phyloP scores from a whole-genome alignment of 2,888 invertebrate genomes.

The Orthosia cruda region DNA sequence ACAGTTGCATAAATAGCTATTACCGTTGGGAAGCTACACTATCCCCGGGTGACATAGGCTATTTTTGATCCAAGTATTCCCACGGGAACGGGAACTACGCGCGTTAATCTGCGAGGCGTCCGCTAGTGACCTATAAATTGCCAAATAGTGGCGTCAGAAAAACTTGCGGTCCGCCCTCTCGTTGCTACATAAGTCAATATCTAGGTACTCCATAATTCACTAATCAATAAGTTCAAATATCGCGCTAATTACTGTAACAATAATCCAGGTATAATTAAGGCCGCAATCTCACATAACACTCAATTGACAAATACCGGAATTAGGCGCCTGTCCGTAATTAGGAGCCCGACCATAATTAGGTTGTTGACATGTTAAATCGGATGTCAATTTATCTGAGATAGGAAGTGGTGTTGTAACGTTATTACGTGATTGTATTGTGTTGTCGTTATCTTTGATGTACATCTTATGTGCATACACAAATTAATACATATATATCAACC shows the following conservation, averaged over 20 bases:
- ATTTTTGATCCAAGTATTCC: too few species aligned
- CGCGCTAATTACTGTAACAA: conserved; percentile 79
- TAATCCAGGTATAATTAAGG: conserved; percentile 86
- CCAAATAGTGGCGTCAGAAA: too few species aligned
- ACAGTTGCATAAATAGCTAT: too few species aligned
- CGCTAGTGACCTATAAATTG: too few species aligned
- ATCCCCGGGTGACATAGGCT: too few species aligned
- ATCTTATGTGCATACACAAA: neutral
- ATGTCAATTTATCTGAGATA: conserved; percentile 75
- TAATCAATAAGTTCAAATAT: conserved; percentile 57
- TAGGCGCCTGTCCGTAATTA: conserved; percentile 75
- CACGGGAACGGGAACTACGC: too few species aligned
- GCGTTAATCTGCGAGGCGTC: too few species aligned
- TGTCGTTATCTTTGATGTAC: conserved; percentile 17
- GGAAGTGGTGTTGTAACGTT: conserved; percentile 70
- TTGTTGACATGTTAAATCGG: conserved; percentile 68
- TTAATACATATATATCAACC: neutral
- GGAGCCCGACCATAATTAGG: conserved; percentile 76
- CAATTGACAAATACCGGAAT: conserved; percentile 68
- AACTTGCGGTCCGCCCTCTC: too few species aligned
- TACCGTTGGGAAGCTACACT: too few species aligned
- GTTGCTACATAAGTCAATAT: too few species aligned
- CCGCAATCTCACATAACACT: conserved; percentile 72
- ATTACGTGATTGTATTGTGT: conserved; percentile 38
- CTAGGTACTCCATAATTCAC: conserved; percentile 6